Base-by-base conservation (phyloP, 2,888 invertebrate species). In the Parapristionchus giblindavisi region DNA sequence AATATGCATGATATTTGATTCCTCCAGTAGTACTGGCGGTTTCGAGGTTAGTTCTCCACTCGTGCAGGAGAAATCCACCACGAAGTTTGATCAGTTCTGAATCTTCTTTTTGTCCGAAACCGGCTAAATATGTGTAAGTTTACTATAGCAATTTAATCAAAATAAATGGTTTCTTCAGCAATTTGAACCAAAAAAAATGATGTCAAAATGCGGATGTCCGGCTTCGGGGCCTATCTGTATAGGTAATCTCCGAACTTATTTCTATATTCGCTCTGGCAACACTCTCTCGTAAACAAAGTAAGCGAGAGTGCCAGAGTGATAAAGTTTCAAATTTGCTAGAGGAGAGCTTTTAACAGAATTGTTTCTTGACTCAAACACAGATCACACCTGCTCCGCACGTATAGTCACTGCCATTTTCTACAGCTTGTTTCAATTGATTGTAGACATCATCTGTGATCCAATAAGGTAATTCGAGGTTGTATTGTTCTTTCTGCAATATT, bases 401-500 rank as follows among this genome's bases (percentile, higher is more conserved):
- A 43, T 40, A 71, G 32, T 71, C 71, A 24, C 43, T 6, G 2
- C 48, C 54, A 21, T 54, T 40, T 3, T 40, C 40, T 38, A 71
- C 38, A 5, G 40, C 58, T 2, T n/a, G 5, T n/a, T 71, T 58
- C n/a, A 71, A 43, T 36, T 54, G 56, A 38, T 71, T n/a, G 58
- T 71, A 71, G 29, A 71, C 54, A 5, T 38, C 56, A 40, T 71
- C 71, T n/a, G 71, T 56, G 29, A 71, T 56, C 71, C 71, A 71
- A 0, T 38, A 29, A 27, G 71, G 71, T 29, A 71, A 40, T 21
- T 38, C 29, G 32, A 71, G 71, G 14, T 56, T 17, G 58, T 40
- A 56, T 43, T 56, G 51, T 21, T 71, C 71, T 43, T 58, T 71
- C 71, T 71, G 58, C 14, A 65, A 34, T n/a, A n/a, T n/a, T n/a